A percentile compares a stretch with the other conserved stretches of the same genome.
Conservation (phyloP, 1,140 invertebrate genomes). For the Trichoplusia ni region DNA sequence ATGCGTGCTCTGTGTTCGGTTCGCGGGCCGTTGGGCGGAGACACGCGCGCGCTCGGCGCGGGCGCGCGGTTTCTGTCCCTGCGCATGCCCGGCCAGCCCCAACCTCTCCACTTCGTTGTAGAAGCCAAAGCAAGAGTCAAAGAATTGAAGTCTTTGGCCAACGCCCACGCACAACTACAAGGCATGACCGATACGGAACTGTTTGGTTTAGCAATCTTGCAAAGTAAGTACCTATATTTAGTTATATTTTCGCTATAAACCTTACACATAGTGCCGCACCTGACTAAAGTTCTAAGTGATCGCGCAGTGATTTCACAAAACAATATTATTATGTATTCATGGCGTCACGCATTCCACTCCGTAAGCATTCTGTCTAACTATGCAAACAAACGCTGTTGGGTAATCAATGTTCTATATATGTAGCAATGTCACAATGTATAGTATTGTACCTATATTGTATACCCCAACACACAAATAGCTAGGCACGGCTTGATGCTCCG, state of each 20-base stretch:
- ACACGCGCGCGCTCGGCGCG: conserved; percentile 70
- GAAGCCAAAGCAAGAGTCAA: conserved; percentile 87
- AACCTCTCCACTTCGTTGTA: conserved; percentile 80
- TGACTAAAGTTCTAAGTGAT: conserved; percentile 16
- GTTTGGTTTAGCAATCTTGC: conserved; percentile 86
- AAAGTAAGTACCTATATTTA: conserved; percentile 79
- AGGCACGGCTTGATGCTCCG: too few species aligned
- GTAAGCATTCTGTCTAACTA: conserved; percentile 39
- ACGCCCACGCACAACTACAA: conserved; percentile 82
- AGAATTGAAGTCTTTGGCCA: conserved; percentile 85
- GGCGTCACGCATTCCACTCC: conserved; percentile 36
- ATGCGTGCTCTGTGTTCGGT: conserved; percentile 82
- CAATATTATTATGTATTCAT: conserved; percentile 36
- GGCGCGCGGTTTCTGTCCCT: conserved; percentile 74
- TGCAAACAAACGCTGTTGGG: conserved; percentile 41
- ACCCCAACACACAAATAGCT: not conserved
- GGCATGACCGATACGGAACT: conserved; percentile 86
- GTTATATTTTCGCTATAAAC: not conserved
- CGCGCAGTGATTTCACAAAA: conserved; percentile 30
- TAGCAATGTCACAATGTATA: conserved; percentile 29
- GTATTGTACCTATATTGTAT: not conserved
- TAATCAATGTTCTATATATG: conserved; percentile 42
- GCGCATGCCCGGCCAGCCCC: conserved; percentile 71
- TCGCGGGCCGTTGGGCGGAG: conserved; percentile 78
- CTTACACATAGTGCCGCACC: not conserved